These are phyloP conservation scores for Reinhardtius hippoglossoides DNA, from an alignment of 2,113 vertebrate species.

Conservation along the genomic window DNA sequence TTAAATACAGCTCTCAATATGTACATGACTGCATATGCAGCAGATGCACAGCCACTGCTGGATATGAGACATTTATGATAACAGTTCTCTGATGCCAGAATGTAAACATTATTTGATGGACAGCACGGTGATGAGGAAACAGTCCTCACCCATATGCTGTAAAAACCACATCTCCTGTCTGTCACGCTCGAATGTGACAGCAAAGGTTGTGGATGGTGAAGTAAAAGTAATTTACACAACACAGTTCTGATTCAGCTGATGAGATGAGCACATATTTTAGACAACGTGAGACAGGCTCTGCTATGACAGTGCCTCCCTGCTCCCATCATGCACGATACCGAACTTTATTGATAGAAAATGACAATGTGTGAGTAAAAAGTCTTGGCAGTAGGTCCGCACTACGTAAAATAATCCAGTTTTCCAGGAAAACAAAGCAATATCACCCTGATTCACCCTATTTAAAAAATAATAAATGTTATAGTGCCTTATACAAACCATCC, in stretches of 20 bases:
- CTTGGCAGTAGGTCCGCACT: constrained; percentile 11
- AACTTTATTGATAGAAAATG: constrained; percentile 12
- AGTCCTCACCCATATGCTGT: constrained; percentile 5
- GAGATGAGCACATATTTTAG: constrained; percentile 6
- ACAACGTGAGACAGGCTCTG: constrained; percentile 16
- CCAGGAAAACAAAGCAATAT: constrained; percentile 30
- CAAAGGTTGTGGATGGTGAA: constrained; percentile 1
- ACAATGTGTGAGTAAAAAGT: constrained; percentile 17
- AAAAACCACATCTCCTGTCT: constrained; percentile 24
- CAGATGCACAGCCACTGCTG: constrained; percentile 24
- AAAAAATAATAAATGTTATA: constrained; percentile 14
- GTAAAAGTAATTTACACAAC: neutral
- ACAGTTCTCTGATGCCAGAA: constrained; percentile 49
- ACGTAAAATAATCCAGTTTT: constrained; percentile 21
- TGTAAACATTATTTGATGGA: constrained; percentile 60
- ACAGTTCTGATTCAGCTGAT: constrained; percentile 18
- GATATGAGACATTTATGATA: constrained; percentile 24
- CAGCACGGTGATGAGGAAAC: constrained; percentile 37
- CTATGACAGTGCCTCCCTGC: constrained; percentile 20
- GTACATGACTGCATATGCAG: constrained; percentile 53
- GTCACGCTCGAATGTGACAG: constrained; percentile 18
- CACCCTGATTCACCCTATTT: constrained; percentile 44
- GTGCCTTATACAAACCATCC: constrained; percentile 2
- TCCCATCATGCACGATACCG: constrained; percentile 25
- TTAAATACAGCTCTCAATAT: constrained; percentile 56